Conservation (phyloP, 23 tunicate genomes). For the Trididemnum miniatum region DNA sequence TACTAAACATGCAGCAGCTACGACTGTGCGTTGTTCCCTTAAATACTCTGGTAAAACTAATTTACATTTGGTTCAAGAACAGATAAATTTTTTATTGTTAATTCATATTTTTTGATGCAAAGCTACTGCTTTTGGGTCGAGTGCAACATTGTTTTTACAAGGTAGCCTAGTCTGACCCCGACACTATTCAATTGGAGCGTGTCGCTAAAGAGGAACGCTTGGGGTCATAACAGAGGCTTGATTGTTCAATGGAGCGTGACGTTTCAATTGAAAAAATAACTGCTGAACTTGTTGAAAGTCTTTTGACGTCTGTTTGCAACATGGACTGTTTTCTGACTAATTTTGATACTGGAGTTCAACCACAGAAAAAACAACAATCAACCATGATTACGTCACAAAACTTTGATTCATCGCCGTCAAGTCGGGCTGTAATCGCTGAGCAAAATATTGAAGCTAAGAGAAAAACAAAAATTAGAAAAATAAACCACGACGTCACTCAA, state of each 20-base stretch:
- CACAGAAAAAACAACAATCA: background rate
- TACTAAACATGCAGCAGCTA: no score
- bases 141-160: no score
- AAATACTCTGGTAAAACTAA: no score
- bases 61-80: no score
- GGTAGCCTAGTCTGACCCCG: no score
- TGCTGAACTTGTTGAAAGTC: background rate
- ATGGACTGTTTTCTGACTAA: background rate
- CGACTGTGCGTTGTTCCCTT: no score
- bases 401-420: background rate
- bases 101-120: no score
- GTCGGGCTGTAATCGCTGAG: background rate
- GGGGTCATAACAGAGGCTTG: background rate
- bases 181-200: no score
- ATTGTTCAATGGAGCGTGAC: conserved; percentile 3
- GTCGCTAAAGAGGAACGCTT: background rate
- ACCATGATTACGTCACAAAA: background rate
- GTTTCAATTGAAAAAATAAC: background rate
- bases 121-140: no score
- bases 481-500: background rate
- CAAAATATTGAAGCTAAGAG: background rate
- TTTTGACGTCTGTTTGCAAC: background rate
- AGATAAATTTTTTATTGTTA: no score
- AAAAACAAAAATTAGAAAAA: background rate
- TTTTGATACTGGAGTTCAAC: background rate